Conservation (phyloP, 2,888 invertebrate species). For the Epirrhoe alternata region DNA sequence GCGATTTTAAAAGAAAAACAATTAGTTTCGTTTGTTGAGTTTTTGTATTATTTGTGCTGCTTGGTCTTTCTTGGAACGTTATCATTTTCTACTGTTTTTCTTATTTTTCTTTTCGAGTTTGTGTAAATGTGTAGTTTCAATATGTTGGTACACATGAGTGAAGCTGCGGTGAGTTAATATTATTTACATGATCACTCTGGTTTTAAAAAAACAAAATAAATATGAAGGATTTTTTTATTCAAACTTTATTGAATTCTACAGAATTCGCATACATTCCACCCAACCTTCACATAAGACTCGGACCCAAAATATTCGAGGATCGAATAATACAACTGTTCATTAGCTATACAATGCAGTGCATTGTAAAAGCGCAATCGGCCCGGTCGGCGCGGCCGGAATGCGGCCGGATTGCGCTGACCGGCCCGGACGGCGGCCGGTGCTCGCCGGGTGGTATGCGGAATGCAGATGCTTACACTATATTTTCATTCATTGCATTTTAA, state of each 20-base stretch:
- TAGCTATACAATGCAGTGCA: constrained; percentile 9
- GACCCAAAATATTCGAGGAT: neutral
- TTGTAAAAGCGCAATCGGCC: constrained; percentile 26
- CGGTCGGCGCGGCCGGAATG: constrained; percentile 5
- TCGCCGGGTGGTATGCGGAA: constrained; percentile 10
- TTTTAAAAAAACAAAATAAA: no score
- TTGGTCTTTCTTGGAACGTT: no score
- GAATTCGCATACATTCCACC: no score
- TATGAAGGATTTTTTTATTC: no score
- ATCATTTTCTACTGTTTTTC: no score
- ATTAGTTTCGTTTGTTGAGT: neutral
- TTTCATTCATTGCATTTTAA: constrained; percentile 6
- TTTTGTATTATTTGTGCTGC: neutral
- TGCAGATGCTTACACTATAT: constrained; percentile 8
- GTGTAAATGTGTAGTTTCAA: no score
- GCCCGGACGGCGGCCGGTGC: neutral
- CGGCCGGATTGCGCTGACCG: constrained; percentile 9
- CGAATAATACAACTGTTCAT: constrained; percentile 4
- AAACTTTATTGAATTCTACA: no score
- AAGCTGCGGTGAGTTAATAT: no score
- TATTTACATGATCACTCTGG: no score
- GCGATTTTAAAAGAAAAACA: constrained; percentile 1
- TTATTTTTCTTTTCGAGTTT: no score
- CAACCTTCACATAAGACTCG: neutral
- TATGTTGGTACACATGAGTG: no score